A percentile compares a stretch with the other conserved stretches of the same genome.
Evolutionary conservation across 2,113 vertebrate species (phyloP).

Genomic region (Artemisiospiza belli): DNA sequence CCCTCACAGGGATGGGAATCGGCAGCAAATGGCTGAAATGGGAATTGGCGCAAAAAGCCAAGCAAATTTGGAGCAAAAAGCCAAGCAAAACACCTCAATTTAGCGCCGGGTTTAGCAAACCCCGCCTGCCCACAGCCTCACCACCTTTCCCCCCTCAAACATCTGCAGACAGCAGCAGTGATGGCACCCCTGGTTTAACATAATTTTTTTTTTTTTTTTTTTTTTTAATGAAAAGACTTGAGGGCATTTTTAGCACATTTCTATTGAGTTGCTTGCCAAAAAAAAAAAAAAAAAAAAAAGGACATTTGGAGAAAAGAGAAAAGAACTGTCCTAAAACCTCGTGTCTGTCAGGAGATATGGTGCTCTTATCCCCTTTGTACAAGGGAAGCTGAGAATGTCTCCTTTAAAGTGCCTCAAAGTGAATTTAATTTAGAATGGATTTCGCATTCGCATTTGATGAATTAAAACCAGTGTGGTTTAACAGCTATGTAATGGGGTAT

Average conservation of each 20-base stretch:
- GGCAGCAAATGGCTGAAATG: neutral
- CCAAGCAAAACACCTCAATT: accelerated
- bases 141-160: neutral
- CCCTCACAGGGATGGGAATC: neutral
- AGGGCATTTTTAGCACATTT: neutral
- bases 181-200: neutral
- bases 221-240: neutral
- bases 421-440: slow-evolving; percentile 55
- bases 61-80: neutral
- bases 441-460: slow-evolving; percentile 18
- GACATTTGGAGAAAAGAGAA: neutral
- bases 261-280: accelerated
- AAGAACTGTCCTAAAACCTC: neutral
- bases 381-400: neutral
- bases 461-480: slow-evolving; percentile 66
- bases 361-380: neutral
- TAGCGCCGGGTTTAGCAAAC: accelerated
- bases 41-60: neutral
- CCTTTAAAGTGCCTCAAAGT: neutral
- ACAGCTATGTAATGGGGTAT: slow-evolving; percentile 61
- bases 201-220: neutral
- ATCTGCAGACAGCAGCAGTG: neutral
- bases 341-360: accelerated
- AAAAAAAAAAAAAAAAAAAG: neutral
- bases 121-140: accelerated